These are phyloP conservation scores for Brachionus koreanus DNA, from an alignment of 1,140 invertebrate species.

Conservation along the genomic window DNA sequence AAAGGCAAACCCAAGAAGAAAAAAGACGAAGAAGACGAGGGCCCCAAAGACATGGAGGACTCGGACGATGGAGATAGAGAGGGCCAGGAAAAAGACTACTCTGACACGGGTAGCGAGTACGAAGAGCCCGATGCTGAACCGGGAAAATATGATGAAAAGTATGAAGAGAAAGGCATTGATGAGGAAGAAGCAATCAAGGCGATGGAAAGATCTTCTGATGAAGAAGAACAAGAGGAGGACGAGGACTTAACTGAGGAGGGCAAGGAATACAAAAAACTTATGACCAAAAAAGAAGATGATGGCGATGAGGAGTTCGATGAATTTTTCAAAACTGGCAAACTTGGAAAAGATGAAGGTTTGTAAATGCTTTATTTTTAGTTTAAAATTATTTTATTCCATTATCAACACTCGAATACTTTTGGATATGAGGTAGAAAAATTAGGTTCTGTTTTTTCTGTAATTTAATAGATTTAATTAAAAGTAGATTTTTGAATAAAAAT, in stretches of 20 bases:
- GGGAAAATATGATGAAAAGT: constrained; percentile 28
- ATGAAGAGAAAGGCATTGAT: constrained; percentile 46
- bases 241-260: constrained; percentile 45
- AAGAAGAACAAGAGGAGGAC: constrained; percentile 40
- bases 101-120: background rate
- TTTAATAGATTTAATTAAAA: too few species aligned
- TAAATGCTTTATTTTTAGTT: too few species aligned
- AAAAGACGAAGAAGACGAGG: constrained; percentile 38
- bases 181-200: constrained; percentile 45
- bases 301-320: constrained; percentile 36
- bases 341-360: constrained; percentile 14
- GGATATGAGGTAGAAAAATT: too few species aligned
- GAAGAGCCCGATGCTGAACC: constrained; percentile 10
- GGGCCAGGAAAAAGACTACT: constrained; percentile 42
- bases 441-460: too few species aligned
- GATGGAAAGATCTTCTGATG: constrained; percentile 38
- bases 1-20: constrained; percentile 43
- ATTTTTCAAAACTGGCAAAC: constrained; percentile 32
- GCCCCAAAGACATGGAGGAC: constrained; percentile 26
- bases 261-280: constrained; percentile 44
- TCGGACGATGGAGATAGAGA: constrained; percentile 46
- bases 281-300: constrained; percentile 23
- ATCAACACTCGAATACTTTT: too few species aligned
- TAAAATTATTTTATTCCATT: too few species aligned
- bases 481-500: too few species aligned